phyloP scores from a whole-genome alignment of 2,113 vertebrate species.

The Pedetes capensis region DNA sequence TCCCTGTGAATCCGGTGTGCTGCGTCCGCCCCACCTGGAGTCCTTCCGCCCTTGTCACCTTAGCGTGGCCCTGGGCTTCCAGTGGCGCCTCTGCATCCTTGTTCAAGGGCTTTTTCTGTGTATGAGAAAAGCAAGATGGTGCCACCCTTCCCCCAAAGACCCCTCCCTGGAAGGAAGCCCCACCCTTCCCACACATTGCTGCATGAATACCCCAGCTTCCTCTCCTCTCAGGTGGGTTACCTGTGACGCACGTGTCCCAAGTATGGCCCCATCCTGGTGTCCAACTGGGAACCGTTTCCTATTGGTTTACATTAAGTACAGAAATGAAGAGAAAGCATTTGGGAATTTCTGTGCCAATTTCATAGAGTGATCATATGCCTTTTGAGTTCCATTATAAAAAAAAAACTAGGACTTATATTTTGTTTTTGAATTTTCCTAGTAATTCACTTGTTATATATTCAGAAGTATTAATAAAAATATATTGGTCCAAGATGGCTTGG shows the following conservation, averaged over 20 bases:
- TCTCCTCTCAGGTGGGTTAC: background rate
- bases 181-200: background rate
- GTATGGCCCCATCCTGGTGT: background rate
- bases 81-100: background rate
- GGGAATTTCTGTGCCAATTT: background rate
- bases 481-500: background rate
- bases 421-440: background rate
- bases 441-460: constrained; percentile 21
- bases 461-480: background rate
- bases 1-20: background rate
- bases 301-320: background rate
- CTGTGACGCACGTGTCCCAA: background rate
- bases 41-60: background rate
- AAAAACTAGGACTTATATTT: background rate
- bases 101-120: background rate
- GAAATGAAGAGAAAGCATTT: constrained; percentile 8
- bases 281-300: background rate
- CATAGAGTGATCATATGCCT: background rate
- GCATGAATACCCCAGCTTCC: background rate
- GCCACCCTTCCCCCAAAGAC: background rate
- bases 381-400: background rate
- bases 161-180: background rate
- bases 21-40: background rate
- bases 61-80: background rate
- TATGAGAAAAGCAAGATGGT: background rate